Conservation (phyloP, 2,797 vertebrate genomes). For the Pipistrellus pygmaeus region DNA sequence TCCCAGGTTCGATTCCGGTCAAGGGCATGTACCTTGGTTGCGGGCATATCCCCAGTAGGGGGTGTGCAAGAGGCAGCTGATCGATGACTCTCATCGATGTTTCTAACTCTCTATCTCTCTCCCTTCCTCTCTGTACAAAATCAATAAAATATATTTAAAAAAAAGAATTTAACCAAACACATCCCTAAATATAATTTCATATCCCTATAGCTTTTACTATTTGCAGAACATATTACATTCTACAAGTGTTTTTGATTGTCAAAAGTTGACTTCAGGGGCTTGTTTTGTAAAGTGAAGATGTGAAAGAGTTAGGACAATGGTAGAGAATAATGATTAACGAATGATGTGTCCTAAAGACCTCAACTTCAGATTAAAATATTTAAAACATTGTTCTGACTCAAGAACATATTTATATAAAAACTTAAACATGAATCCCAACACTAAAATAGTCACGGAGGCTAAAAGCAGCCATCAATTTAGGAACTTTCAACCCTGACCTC, state of each 20-base stretch:
- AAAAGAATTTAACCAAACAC: too few species aligned
- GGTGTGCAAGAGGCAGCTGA: too few species aligned
- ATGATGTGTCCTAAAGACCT: conserved; percentile 26
- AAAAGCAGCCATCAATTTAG: neutral
- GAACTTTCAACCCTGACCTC: neutral
- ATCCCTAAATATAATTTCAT: neutral
- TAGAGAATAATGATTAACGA: neutral
- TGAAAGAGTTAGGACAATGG: too few species aligned
- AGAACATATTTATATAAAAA: conserved; percentile 53
- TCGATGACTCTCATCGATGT: too few species aligned
- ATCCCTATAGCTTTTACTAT: neutral
- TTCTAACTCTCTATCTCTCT: too few species aligned
- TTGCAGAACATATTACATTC: neutral
- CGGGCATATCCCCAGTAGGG: too few species aligned
- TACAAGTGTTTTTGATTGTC: neutral
- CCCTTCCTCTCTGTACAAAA: too few species aligned
- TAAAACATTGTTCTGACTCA: neutral
- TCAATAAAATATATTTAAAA: too few species aligned
- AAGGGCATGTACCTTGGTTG: too few species aligned
- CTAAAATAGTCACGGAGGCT: neutral
- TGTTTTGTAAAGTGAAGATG: neutral
- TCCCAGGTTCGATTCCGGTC: too few species aligned
- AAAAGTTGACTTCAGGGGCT: neutral
- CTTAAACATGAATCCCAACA: neutral
- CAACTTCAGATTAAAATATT: neutral